Evolutionary conservation across 2,797 vertebrate species (phyloP), one percentile per base, ranked within the genome.

Genomic region (Benthosema pterotum): DNA sequence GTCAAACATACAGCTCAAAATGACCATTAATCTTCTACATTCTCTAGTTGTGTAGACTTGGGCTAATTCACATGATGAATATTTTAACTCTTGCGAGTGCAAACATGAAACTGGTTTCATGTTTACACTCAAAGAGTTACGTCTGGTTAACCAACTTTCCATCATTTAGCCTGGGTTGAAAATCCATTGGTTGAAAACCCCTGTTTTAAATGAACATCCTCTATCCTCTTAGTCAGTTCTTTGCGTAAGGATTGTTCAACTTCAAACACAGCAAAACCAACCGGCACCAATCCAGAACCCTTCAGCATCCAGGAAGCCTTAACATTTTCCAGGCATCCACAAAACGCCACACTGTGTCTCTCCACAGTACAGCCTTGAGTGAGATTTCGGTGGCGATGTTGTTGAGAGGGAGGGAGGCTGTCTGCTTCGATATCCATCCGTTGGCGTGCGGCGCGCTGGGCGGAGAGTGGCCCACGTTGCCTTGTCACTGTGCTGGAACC

Each of bases 361-460:
- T 25, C 22, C 22, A 25, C 22, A n/a, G n/a, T n/a, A 25, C 45
- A 53, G 57, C 52, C 54, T 1, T n/a, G 5, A 53, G 60, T 75
- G 64, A 70, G 69, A 71, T 78, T 84, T 74, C 60, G 60, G 72
- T n/a, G n/a, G 63, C 79, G 75, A 78, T 65, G 75, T 79, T 65
- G 75, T 79, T 64, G 62, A 80, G 83, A 78, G 78, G n/a, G n/a
- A n/a, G n/a, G n/a, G 68, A 73, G 82, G 50, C 71, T 88, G 87
- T 87, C 84, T 0, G 56, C 67, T 85, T 79, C 46, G 28, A 76
- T 87, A 84, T 79, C 66, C 63, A 63, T 82, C 79, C 79, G 60
- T 6, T n/a, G n/a, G 65, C 52, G 5, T 50, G 22, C 22, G 2
- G 22, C n/a, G 72, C 80, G 63, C n/a, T n/a, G n/a, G n/a, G n/a